Evolutionary conservation across 2,797 vertebrate genomes (phyloP), one percentile per base, ranked within the genome.

Genomic region (Lindbergichthys nudifrons): DNA sequence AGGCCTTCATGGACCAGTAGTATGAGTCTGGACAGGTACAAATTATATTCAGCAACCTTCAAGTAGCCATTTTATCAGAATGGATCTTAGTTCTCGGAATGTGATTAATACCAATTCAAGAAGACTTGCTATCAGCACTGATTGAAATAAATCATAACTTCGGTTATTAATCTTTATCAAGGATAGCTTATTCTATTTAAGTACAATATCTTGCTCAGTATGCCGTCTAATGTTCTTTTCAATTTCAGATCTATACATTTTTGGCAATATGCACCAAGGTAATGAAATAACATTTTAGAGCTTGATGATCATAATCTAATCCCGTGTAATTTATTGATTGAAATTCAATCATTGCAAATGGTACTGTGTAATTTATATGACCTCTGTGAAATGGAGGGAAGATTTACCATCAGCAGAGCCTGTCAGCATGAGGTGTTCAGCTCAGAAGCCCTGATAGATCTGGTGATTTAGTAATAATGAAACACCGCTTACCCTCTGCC

Each of bases 391-490:
- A 26, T 56, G 42, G 41, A 16, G 60, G 23, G 16, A 32, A 67
- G 54, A 82, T 75, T 77, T 16, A 36, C 8, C 19, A 81, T 73
- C 69, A 72, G 52, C 7, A 45, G 50, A 61, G 26, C 4, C 36
- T 67, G 23, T 72, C 46, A 56, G 46, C 59, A 43, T 68, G 65
- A 73, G 23, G 4, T n/a, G 19, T 64, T 62, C 26, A 23, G 47
- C 5, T 66, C 52, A 45, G 14, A 56, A 7, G 10, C 57, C 63
- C 56, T 53, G 56, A 80, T 69, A 62, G 67, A 70, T 47, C 71
- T 41, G 48, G 42, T 52, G 63, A 78, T 79, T 64, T 51, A 68
- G 45, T 54, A 68, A 78, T 77, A 54, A 71, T 43, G 21, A 36
- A 67, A 60, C 13, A 12, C n/a, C 1, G n/a, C 61, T 50, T 12